These are phyloP conservation scores for Ormia ochracea DNA, from an alignment of 2,888 invertebrate species.

Conservation along the genomic window DNA sequence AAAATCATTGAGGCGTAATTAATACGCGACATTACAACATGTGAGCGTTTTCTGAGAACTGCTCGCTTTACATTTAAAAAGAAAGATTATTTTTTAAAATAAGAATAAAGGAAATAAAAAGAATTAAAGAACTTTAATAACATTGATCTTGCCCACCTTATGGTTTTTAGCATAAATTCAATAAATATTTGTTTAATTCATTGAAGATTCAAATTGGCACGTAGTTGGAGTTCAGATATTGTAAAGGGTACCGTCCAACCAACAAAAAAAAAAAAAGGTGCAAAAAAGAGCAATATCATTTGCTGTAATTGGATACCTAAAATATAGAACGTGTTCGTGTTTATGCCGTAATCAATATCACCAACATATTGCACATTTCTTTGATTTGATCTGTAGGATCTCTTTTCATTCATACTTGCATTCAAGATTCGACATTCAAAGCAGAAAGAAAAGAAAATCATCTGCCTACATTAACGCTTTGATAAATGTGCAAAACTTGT, in stretches of 20 bases:
- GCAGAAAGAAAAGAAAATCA: slow-evolving; percentile 29
- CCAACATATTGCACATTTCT: slow-evolving; percentile 63
- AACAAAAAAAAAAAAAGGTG: slow-evolving; percentile 41
- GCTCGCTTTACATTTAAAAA: background rate
- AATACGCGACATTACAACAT: slow-evolving; percentile 52
- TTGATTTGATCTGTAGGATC: background rate
- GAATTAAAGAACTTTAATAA: background rate
- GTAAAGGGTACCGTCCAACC: slow-evolving; percentile 8
- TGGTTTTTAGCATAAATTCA: slow-evolving; percentile 17
- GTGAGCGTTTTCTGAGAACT: slow-evolving; percentile 43
- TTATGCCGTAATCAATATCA: slow-evolving; percentile 64
- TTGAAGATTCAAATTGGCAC: slow-evolving; percentile 46
- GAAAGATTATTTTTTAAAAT: background rate
- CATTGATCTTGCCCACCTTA: slow-evolving; percentile 26
- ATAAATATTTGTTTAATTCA: slow-evolving; percentile 33
- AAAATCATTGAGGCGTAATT: slow-evolving; percentile 58
- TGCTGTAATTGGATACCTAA: slow-evolving; percentile 21
- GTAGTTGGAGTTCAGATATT: slow-evolving; percentile 23
- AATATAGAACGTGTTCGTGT: slow-evolving; percentile 53
- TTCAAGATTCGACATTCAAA: background rate
- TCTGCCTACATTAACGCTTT: slow-evolving; percentile 24
- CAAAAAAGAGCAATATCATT: slow-evolving; percentile 55
- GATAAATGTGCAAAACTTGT: slow-evolving; percentile 74
- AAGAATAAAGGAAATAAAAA: background rate
- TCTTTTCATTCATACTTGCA: background rate